Evolutionary conservation across 2,113 vertebrate genomes (phyloP), one percentile per base, ranked within the genome.

Genomic region (Ceyx melanurus): DNA sequence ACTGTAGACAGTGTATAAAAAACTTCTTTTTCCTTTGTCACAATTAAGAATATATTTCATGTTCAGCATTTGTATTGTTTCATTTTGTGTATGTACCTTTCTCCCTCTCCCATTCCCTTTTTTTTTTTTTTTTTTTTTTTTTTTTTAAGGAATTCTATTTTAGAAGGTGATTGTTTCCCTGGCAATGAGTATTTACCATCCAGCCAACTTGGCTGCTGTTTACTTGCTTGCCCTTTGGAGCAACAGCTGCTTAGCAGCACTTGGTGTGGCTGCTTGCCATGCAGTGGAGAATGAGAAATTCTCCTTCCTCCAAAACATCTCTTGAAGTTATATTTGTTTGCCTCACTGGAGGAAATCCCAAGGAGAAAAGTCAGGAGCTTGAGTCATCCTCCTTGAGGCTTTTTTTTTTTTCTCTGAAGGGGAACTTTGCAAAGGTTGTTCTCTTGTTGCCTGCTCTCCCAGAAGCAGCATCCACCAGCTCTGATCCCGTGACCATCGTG

Each of bases 401-500:
- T 46, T n/a, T 26, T 23, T 40, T 42, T 51, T 26, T 14, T 4
- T 37, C 37, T 37, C 37, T 37, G 37, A 45, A 53, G 26, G 21
- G 13, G 42, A 81, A 13, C 26, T 92, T 71, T 48, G 60, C 1
- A 6, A 17, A 78, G 15, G 17, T 13, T 37, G 15, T 28, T 4
- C 0, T 6, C 21, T 26, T 14, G 48, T 66, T 60, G 25, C 50
- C 28, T 43, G 50, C n/a, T n/a, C 18, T 81, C 33, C 61, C 46
- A 19, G 54, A 19, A 68, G 54, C 19, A 68, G 23, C 21, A 17
- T 65, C 14, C n/a, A 35, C 15, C 66, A 20, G 19, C 15, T 45
- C 37, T 18, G 53, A 21, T 74, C 9, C 25, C 1, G 1, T 23
- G 54, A 10, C 22, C 2, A 0, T 17, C 25, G 33, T 3, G 1